A percentile compares a stretch with the other conserved stretches of the same genome.
Conservation (phyloP, 2,797 vertebrate genomes). For the Spondyliosoma cantharus region DNA sequence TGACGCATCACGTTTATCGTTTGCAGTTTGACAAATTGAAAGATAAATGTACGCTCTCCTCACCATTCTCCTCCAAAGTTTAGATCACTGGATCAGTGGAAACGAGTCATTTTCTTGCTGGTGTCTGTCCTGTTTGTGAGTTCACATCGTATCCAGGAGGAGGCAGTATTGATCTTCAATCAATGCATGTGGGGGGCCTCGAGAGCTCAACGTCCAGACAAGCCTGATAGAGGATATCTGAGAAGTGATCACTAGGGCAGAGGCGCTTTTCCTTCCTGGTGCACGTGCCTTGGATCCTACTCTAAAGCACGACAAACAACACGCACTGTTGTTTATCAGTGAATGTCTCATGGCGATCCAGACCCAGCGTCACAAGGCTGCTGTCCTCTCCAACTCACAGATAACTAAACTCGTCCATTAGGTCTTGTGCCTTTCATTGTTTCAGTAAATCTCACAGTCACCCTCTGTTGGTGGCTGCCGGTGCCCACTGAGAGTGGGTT, state of each 20-base stretch:
- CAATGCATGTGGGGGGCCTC: not conserved
- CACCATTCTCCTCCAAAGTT: not conserved
- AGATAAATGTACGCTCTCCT: not conserved
- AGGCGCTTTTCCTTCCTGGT: not conserved
- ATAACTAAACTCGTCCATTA: slow-evolving; percentile 11
- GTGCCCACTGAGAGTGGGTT: slow-evolving; percentile 1
- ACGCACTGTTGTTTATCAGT: slow-evolving; percentile 39
- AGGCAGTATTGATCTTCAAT: slow-evolving; percentile 58
- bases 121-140: not conserved
- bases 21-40: not conserved
- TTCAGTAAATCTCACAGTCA: slow-evolving; percentile 6
- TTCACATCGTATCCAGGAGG: slow-evolving; percentile 55
- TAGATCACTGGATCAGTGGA: not conserved
- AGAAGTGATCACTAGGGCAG: not conserved
- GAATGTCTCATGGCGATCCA: slow-evolving; percentile 49
- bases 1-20: not conserved
- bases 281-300: not conserved
- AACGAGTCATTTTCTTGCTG: not conserved
- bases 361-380: slow-evolving; percentile 43
- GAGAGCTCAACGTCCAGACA: not conserved
- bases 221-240: slow-evolving; percentile 8
- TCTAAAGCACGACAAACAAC: slow-evolving; percentile 17
- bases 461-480: not conserved
- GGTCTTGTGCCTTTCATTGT: slow-evolving; percentile 39
- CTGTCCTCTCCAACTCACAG: slow-evolving; percentile 17